Percentiles rank a stretch among this genome's conserved stretches.
phyloP scores from a whole-genome alignment of 2,888 invertebrate species.

The Torymus texanus region DNA sequence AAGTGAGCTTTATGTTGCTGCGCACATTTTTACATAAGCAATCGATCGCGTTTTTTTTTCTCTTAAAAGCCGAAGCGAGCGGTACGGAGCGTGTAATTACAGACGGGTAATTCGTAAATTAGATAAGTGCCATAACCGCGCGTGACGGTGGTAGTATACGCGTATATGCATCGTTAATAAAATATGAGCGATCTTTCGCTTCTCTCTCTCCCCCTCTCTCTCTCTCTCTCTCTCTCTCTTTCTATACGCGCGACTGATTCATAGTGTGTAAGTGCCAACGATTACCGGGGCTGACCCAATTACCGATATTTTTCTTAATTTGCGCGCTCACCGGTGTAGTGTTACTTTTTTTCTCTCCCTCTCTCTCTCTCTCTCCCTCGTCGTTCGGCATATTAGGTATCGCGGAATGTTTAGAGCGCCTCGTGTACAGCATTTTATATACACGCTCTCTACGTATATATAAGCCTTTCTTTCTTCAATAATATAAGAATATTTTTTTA shows the following conservation, averaged over 20 bases:
- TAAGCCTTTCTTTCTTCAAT: no score
- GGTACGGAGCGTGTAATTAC: slow-evolving; percentile 27
- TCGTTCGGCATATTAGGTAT: slow-evolving; percentile 8
- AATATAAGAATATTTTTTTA: no score
- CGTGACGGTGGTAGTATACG: neutral
- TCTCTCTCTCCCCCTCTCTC: neutral
- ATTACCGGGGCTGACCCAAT: slow-evolving; percentile 37
- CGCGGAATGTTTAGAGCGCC: neutral
- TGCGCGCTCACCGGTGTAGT: neutral
- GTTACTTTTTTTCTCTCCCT: slow-evolving; percentile 32
- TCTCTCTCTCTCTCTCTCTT: neutral
- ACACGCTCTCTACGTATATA: no score
- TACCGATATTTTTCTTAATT: slow-evolving; percentile 44
- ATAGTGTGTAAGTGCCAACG: slow-evolving; percentile 17
- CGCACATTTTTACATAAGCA: neutral
- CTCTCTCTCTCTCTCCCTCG: neutral
- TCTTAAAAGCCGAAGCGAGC: neutral
- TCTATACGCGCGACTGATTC: neutral
- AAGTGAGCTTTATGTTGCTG: no score
- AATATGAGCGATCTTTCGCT: slow-evolving; percentile 24
- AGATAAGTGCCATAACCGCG: slow-evolving; percentile 9
- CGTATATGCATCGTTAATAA: slow-evolving; percentile 36
- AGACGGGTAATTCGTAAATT: slow-evolving; percentile 43
- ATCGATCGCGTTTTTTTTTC: slow-evolving; percentile 32
- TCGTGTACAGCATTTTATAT: neutral